These are phyloP conservation scores for Bathynomus jamesi DNA, from an alignment of 1,140 invertebrate species.

Conservation along the genomic window DNA sequence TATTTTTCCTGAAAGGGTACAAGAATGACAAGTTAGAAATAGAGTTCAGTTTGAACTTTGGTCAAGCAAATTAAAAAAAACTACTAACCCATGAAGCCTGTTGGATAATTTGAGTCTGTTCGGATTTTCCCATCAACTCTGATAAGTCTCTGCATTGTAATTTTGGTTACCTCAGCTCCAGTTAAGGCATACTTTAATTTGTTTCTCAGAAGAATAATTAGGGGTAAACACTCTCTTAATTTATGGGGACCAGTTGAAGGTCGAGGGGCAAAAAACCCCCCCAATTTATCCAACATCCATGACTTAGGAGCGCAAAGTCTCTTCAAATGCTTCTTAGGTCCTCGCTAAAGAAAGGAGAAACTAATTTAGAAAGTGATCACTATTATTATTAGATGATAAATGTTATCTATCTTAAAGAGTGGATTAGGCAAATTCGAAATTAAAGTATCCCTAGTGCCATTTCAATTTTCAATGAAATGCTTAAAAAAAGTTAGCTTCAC, in stretches of 20 bases:
- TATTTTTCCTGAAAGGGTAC: too few relatives aligned
- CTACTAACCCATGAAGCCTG: slow-evolving; percentile 87
- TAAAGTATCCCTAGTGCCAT: too few relatives aligned
- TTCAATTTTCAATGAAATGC: too few relatives aligned
- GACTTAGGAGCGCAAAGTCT: slow-evolving; percentile 96
- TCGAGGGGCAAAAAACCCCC: slow-evolving; percentile 93
- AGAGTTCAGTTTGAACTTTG: neutral
- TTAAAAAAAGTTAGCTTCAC: too few relatives aligned
- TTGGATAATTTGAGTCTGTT: slow-evolving; percentile 92
- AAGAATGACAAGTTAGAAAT: neutral
- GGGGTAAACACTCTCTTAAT: slow-evolving; percentile 88
- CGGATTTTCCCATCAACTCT: slow-evolving; percentile 98
- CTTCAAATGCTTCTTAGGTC: slow-evolving; percentile 92
- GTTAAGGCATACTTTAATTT: slow-evolving; percentile 97
- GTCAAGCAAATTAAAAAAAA: too few relatives aligned
- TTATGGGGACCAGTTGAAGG: slow-evolving; percentile 97
- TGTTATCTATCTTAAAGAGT: too few relatives aligned
- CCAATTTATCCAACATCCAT: slow-evolving; percentile 99
- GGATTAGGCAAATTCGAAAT: too few relatives aligned
- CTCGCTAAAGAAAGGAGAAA: neutral
- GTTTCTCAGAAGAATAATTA: slow-evolving; percentile 94
- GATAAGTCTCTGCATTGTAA: slow-evolving; percentile 95
- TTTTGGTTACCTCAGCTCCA: slow-evolving; percentile 92
- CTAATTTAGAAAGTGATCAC: too few relatives aligned
- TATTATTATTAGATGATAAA: too few relatives aligned